A percentile compares a stretch with the other conserved stretches of the same genome.
Evolutionary conservation across 1,140 invertebrate genomes (phyloP).

Genomic region (Hypsibius dujardini): DNA sequence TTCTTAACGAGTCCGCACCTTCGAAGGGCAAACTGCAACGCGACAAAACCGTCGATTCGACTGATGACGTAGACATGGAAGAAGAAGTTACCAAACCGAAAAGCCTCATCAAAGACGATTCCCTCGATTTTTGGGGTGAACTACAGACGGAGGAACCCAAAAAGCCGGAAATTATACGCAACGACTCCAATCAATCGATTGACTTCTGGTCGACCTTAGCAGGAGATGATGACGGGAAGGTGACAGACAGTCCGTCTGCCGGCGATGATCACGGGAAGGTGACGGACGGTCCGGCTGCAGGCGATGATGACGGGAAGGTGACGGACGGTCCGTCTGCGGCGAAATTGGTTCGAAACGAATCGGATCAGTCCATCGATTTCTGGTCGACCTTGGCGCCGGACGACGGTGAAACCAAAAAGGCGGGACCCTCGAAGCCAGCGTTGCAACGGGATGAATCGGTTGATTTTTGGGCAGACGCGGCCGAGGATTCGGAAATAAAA

Average conservation of each 20-base stretch:
- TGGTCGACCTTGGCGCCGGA: neutral
- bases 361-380: neutral
- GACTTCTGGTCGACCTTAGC: neutral
- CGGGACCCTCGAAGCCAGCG: neutral
- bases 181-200: neutral
- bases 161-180: neutral
- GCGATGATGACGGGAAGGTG: neutral
- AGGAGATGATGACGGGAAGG: neutral
- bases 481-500: neutral
- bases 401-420: neutral
- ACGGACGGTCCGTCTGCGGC: neutral
- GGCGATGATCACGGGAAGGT: neutral
- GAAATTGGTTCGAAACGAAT: neutral
- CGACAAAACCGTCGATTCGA: neutral
- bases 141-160: neutral
- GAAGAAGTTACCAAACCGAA: neutral
- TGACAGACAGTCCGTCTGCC: neutral
- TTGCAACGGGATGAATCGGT: neutral
- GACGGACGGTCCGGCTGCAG: neutral
- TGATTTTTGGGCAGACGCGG: neutral
- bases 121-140: neutral
- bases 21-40: neutral
- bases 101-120: neutral
- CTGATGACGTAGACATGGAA: neutral
- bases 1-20: too few species aligned